A percentile compares a stretch with the other conserved stretches of the same genome.
phyloP scores from a whole-genome alignment of 2,113 vertebrate species.

The Neomonachus schauinslandi region DNA sequence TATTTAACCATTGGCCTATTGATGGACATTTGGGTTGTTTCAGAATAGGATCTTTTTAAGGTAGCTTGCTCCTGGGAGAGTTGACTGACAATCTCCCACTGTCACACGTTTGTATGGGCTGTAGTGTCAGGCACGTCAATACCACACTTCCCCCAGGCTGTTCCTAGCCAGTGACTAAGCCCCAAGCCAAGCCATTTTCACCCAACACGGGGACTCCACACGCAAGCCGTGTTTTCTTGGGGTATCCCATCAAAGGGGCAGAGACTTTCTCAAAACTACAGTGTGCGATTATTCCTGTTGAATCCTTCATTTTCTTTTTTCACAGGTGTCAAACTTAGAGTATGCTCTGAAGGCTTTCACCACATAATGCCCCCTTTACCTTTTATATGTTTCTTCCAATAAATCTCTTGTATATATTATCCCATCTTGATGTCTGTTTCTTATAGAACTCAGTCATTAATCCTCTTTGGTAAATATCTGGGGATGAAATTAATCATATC shows the following conservation, averaged over 20 bases:
- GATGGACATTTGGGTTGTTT: neutral
- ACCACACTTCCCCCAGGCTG: neutral
- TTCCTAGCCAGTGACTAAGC: neutral
- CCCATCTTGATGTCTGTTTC: neutral
- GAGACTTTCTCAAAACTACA: neutral
- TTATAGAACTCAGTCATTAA: neutral
- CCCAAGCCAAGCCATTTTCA: neutral
- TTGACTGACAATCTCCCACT: neutral
- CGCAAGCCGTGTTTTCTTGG: neutral
- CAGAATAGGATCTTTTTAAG: neutral
- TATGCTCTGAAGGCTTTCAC: neutral
- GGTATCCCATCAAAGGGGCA: neutral
- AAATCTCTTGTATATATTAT: neutral
- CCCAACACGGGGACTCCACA: too few relatives aligned
- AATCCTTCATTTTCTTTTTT: neutral
- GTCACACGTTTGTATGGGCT: neutral
- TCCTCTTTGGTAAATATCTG: neutral
- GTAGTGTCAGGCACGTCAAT: rapidly evolving
- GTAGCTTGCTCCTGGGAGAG: neutral
- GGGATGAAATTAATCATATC: neutral
- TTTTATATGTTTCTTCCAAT: neutral
- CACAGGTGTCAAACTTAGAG: neutral
- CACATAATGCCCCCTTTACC: neutral
- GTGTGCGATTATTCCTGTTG: neutral
- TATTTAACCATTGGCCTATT: neutral